Percentiles rank a stretch among this genome's conserved stretches.
Conservation (phyloP, 2,888 invertebrate genomes). For the Timema podura region DNA sequence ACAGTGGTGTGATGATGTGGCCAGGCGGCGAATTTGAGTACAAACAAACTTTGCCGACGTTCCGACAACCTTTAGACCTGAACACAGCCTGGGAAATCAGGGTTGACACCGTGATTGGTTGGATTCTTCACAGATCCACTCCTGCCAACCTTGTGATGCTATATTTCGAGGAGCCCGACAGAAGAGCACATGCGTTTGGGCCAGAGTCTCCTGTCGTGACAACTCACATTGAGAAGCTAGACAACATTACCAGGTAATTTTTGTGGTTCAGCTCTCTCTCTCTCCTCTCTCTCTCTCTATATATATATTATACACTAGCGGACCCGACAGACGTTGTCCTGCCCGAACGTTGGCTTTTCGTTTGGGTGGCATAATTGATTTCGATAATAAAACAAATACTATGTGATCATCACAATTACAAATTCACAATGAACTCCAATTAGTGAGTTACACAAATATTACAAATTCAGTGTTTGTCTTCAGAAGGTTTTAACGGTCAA, state of each 20-base stretch:
- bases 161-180: conserved; percentile 69
- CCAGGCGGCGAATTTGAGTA: conserved; percentile 57
- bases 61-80: conserved; percentile 44
- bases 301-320: too few relatives aligned
- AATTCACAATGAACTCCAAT: too few relatives aligned
- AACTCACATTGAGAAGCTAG: conserved; percentile 47
- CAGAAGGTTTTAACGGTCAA: too few relatives aligned
- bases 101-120: conserved; percentile 55
- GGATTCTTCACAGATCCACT: conserved; percentile 51
- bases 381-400: too few relatives aligned
- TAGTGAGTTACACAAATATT: too few relatives aligned
- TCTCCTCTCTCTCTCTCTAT: too few relatives aligned
- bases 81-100: conserved; percentile 49
- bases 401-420: too few relatives aligned
- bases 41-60: conserved; percentile 48
- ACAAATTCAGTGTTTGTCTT: too few relatives aligned
- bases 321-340: too few relatives aligned
- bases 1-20: conserved; percentile 68
- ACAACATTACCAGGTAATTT: conserved; percentile 45
- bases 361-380: too few relatives aligned
- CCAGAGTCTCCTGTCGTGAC: conserved; percentile 46
- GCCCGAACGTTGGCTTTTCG: too few relatives aligned
- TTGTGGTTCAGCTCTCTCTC: too few relatives aligned
- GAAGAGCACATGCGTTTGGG: conserved; percentile 57
- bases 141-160: conserved; percentile 66